phyloP scores from a whole-genome alignment of 2,797 vertebrate genomes.

The Coilia nasus region DNA sequence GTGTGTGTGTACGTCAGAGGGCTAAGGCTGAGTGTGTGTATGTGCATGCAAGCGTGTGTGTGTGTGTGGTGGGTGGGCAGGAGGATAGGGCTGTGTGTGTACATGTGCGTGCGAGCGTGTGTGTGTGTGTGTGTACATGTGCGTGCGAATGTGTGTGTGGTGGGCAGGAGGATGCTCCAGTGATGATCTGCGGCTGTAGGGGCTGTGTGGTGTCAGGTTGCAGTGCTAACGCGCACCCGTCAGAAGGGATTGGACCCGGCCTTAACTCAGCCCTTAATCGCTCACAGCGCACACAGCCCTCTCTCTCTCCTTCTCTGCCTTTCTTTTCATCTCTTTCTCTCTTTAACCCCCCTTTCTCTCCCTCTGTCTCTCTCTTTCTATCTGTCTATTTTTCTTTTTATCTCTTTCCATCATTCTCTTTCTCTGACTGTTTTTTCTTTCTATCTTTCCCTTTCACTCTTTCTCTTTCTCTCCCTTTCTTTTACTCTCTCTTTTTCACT shows the following conservation, averaged over 20 bases:
- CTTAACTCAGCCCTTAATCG: background rate
- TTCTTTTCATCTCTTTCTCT: conserved; percentile 59
- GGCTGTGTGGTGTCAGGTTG: conserved; percentile 13
- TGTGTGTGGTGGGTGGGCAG: background rate
- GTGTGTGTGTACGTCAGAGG: background rate
- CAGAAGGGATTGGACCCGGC: conserved; percentile 14
- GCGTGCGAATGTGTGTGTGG: background rate
- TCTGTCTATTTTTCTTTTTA: background rate
- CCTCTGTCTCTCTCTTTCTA: conserved; percentile 34
- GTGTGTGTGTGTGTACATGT: conserved; percentile 17
- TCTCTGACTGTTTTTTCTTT: conserved; percentile 59
- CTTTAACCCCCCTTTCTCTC: conserved; percentile 62
- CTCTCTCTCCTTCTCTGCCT: conserved; percentile 46
- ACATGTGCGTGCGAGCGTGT: background rate
- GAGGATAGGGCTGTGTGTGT: background rate
- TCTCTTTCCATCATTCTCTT: no score
- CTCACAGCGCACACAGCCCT: background rate
- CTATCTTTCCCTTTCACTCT: conserved; percentile 63
- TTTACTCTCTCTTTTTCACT: background rate
- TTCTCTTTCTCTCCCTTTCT: conserved; percentile 33
- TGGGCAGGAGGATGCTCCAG: background rate
- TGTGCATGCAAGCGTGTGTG: background rate
- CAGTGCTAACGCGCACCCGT: conserved; percentile 2
- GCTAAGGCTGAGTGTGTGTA: background rate
- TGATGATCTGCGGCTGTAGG: background rate